Evolutionary conservation across 2,113 vertebrate genomes (phyloP).

Genomic region (Calyptomena viridis): DNA sequence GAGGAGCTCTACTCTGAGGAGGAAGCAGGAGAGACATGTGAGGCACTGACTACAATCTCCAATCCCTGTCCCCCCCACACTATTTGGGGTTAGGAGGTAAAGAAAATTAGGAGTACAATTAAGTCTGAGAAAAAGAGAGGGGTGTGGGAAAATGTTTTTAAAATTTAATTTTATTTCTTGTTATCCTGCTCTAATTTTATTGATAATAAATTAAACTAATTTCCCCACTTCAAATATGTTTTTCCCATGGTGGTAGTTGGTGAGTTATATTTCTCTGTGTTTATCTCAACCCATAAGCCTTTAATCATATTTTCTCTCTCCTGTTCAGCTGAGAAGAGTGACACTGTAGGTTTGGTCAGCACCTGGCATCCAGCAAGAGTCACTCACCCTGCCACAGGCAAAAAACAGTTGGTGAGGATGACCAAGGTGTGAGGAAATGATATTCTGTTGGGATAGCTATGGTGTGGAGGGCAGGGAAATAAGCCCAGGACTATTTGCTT

Average conservation of each 20-base stretch:
- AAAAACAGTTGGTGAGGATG: not conserved
- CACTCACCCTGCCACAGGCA: not conserved
- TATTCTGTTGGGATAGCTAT: rapidly evolving
- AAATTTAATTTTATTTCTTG: not conserved
- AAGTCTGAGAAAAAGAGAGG: not conserved
- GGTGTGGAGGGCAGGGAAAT: not conserved
- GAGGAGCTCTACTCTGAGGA: not conserved
- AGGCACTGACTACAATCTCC: not conserved
- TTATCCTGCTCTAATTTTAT: not conserved
- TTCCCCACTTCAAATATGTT: not conserved
- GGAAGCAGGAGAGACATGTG: not conserved
- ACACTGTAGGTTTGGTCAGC: not conserved
- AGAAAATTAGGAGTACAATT: not conserved
- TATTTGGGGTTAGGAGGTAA: not conserved
- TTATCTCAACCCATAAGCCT: rapidly evolving
- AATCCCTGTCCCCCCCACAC: not conserved
- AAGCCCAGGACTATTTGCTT: not conserved
- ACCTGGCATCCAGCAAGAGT: not conserved
- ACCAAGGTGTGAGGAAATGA: not conserved
- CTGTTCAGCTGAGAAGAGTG: not conserved
- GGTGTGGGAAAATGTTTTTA: not conserved
- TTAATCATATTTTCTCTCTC: not conserved
- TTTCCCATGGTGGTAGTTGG: not conserved
- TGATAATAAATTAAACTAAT: not conserved
- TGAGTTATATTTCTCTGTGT: not conserved